Conservation (phyloP, 1,140 invertebrate species). For the Scylla paramamosain region DNA sequence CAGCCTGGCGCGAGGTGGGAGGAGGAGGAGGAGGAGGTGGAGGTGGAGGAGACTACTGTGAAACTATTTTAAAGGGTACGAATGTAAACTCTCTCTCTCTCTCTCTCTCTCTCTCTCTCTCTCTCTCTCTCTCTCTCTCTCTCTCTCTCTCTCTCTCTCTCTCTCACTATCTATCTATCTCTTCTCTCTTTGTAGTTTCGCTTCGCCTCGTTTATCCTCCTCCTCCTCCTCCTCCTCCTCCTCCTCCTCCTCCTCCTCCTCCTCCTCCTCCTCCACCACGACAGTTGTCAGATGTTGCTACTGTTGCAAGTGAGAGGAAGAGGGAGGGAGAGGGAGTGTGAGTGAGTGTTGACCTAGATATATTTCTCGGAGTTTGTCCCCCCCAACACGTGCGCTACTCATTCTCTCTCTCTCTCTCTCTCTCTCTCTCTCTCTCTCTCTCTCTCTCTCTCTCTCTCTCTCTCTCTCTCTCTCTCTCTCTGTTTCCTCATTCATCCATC, state of each 20-base stretch:
- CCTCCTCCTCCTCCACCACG: background rate
- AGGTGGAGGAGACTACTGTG: background rate
- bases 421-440: background rate
- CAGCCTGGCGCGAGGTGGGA: background rate
- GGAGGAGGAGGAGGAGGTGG: background rate
- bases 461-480: background rate
- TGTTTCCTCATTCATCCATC: no score
- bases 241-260: background rate
- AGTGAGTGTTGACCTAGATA: background rate
- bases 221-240: background rate
- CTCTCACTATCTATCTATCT: constrained; percentile 7
- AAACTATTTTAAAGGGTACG: no score
- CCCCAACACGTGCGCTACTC: background rate
- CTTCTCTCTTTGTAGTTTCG: background rate
- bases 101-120: constrained; percentile 58
- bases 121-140: constrained; percentile 25
- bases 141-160: constrained; percentile 50
- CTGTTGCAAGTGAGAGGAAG: background rate
- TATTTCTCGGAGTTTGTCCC: background rate
- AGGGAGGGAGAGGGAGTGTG: background rate
- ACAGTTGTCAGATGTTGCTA: background rate
- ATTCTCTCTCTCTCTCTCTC: background rate
- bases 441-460: no score
- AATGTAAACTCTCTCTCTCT: background rate
- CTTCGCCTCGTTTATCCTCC: background rate